Conservation (phyloP, 2,888 invertebrate species). For the Cinara cedri region DNA sequence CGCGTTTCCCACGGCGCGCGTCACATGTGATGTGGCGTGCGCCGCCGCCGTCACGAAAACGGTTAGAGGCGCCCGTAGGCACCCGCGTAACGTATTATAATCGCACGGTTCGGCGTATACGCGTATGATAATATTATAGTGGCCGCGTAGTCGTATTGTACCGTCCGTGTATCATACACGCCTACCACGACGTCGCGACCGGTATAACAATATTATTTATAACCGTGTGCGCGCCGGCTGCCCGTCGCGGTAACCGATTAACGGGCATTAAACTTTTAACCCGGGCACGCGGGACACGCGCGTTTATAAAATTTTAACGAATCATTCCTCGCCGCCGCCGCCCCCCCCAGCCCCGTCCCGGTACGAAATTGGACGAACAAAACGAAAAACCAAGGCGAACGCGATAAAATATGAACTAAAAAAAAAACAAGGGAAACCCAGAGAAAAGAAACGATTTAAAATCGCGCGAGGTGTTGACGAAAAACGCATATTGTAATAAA, state of each 20-base stretch:
- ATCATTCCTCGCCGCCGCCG: too few species aligned
- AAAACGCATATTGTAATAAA: background rate
- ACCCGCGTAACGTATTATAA: background rate
- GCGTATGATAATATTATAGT: too few species aligned
- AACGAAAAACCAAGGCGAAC: too few species aligned
- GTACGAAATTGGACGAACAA: too few species aligned
- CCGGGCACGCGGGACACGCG: background rate
- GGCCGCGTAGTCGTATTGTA: too few species aligned
- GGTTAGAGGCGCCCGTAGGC: too few species aligned
- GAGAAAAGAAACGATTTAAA: constrained; percentile 24
- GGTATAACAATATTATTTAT: too few species aligned
- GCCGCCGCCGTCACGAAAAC: constrained; percentile 23
- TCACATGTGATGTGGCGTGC: constrained; percentile 18
- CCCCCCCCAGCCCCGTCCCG: too few species aligned
- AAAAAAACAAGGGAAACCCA: background rate
- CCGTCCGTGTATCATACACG: too few species aligned
- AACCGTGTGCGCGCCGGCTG: background rate
- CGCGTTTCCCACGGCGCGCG: constrained; percentile 48
- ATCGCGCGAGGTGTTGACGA: constrained; percentile 54
- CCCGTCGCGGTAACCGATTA: too few species aligned
- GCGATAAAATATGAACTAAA: background rate
- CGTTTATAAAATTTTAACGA: too few species aligned
- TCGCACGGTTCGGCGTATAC: background rate
- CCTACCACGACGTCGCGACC: too few species aligned
- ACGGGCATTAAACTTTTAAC: background rate